Conservation (phyloP, 2,113 vertebrate genomes). For the Platichthys flesus region DNA sequence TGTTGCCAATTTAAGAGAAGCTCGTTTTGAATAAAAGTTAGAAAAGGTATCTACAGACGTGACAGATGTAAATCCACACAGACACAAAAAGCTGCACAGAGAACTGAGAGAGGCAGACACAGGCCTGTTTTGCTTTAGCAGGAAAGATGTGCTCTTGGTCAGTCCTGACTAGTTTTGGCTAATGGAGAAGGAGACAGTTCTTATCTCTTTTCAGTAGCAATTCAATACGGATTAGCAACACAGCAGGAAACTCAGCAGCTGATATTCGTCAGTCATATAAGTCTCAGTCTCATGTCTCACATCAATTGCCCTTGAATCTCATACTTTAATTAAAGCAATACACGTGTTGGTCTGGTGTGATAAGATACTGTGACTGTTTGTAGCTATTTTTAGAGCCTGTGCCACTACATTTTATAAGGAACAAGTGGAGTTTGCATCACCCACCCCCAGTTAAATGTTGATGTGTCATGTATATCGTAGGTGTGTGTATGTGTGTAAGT, state of each 20-base stretch:
- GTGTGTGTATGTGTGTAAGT: not conserved
- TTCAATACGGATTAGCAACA: slow-evolving; percentile 13
- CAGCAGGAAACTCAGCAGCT: not conserved
- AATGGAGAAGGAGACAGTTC: not conserved
- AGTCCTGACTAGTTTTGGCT: not conserved
- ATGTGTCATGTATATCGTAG: not conserved
- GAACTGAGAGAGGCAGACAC: not conserved
- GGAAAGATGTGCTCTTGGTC: slow-evolving; percentile 2
- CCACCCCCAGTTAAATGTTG: not conserved
- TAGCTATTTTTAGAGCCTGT: not conserved
- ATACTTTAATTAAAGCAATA: not conserved
- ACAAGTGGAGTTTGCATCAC: not conserved
- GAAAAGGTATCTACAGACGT: not conserved
- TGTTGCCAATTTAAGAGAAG: not conserved
- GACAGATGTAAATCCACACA: not conserved
- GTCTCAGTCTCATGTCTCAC: not conserved
- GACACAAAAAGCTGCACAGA: not conserved
- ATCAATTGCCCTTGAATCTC: slow-evolving; percentile 10
- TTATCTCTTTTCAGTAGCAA: not conserved
- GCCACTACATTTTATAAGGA: not conserved
- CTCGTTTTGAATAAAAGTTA: not conserved
- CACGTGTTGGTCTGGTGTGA: not conserved
- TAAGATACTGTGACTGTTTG: not conserved
- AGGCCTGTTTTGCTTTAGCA: not conserved
- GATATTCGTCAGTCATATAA: slow-evolving; percentile 8